Evolutionary conservation across 2,888 invertebrate species (phyloP), one percentile per base, ranked within the genome.

Genomic region (Sericinus montela): DNA sequence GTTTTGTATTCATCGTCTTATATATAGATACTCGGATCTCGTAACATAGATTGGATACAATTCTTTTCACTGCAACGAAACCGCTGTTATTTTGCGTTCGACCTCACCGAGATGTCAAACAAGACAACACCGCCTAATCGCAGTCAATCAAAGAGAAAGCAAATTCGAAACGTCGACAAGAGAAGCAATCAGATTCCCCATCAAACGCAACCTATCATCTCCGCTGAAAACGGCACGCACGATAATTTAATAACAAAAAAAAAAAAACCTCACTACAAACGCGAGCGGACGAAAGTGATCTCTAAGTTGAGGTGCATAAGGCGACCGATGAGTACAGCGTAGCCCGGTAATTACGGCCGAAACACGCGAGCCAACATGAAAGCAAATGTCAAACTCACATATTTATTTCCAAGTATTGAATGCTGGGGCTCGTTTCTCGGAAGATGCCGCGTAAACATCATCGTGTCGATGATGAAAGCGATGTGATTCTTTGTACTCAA

Each of bases 331-430:
- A 58, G 56, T 59, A 58, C 60, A 63, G 53, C 59, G 69, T 62
- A 65, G 65, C 60, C n/a, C 70, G 70, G 75, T 85, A 86, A 87
- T 87, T 86, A 84, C 79, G 72, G 72, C 67, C 77, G 71, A 73
- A 81, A 82, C 88, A 83, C 85, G 70, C 85, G 78, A 75, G 67
- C 69, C 69, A 62, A 84, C 87, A 87, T 88, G 86, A 88, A 88
- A 88, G 88, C 87, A 84, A 86, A 88, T 88, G 86, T 88, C 88
- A 88, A 88, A 84, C 84, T 84, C 83, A 85, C 86, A 85, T 85
- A 88, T 88, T 86, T 88, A 88, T 87, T 88, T 88, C 88, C 86
- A 82, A 86, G 88, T 88, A 88, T 88, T 86, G 88, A 85, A 88
- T 81, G 78, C 72, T 75, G 80, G 75, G 72, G 73, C 72, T 67